phyloP scores from a whole-genome alignment of 1,140 invertebrate genomes.

The Varroa destructor region DNA sequence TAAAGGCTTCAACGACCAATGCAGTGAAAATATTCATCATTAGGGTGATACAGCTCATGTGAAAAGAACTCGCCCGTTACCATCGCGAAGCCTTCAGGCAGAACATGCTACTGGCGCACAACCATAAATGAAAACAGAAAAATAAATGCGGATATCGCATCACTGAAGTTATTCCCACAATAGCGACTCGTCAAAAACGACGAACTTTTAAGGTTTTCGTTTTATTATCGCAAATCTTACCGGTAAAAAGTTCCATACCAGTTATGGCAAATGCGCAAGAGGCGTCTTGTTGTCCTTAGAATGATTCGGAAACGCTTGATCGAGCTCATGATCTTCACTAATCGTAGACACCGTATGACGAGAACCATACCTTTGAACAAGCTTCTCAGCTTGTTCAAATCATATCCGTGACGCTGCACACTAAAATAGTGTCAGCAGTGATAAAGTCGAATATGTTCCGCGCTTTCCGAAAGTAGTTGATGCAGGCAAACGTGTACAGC shows the following conservation, averaged over 20 bases:
- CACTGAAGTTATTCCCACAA: conserved; percentile 48
- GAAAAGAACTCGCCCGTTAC: conserved; percentile 44
- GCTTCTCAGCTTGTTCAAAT: conserved; percentile 21
- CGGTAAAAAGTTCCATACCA: conserved; percentile 46
- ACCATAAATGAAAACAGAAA: conserved; percentile 46
- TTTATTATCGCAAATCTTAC: conserved; percentile 39
- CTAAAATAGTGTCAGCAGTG: conserved; percentile 44
- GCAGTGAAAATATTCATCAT: conserved; percentile 48
- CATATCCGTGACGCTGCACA: conserved; percentile 40
- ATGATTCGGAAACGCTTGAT: conserved; percentile 45
- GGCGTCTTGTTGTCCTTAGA: conserved; percentile 43
- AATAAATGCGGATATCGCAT: conserved; percentile 43
- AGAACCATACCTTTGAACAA: conserved; percentile 41
- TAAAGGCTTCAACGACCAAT: conserved; percentile 48
- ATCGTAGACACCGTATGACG: conserved; percentile 43
- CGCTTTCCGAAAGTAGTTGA: conserved; percentile 41
- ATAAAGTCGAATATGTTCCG: conserved; percentile 49
- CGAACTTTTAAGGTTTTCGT: conserved; percentile 39
- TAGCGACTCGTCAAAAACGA: conserved; percentile 42
- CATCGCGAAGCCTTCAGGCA: conserved; percentile 43
- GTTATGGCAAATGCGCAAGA: conserved; percentile 47
- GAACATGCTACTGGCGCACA: conserved; percentile 49
- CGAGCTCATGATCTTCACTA: conserved; percentile 45
- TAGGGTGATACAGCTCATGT: conserved; percentile 45
- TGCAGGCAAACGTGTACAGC: conserved; percentile 43